These are phyloP conservation scores for Parascotia fuliginaria DNA, from an alignment of 2,888 invertebrate species.

Conservation along the genomic window DNA sequence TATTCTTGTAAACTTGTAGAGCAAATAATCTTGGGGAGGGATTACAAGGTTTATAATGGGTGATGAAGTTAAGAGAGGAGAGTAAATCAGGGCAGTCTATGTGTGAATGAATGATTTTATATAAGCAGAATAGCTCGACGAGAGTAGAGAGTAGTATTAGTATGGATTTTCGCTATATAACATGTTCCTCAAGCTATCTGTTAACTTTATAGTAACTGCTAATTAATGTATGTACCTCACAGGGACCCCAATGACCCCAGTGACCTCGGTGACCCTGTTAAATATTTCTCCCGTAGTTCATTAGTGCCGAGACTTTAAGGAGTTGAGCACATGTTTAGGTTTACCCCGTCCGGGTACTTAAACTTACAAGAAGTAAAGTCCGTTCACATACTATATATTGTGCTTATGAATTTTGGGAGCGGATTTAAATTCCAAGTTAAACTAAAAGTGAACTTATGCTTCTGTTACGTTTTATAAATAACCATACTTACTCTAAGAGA, in stretches of 20 bases:
- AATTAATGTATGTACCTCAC: background rate
- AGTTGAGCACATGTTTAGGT: conserved; percentile 7
- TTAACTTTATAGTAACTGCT: background rate
- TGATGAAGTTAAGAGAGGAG: no score
- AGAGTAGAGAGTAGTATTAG: no score
- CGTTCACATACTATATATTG: background rate
- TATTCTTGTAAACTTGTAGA: no score
- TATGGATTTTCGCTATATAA: no score
- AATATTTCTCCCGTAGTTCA: conserved; percentile 16
- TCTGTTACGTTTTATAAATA: no score
- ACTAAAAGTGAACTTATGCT: background rate
- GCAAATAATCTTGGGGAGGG: no score
- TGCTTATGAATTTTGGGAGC: background rate
- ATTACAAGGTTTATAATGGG: no score
- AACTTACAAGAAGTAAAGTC: conserved; percentile 10
- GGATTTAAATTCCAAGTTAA: background rate
- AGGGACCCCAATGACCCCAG: conserved; percentile 7
- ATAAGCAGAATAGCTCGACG: no score
- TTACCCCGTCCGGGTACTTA: conserved; percentile 3
- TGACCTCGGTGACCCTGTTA: conserved; percentile 9
- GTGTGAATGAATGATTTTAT: no score
- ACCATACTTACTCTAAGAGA: no score
- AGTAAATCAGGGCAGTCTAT: no score
- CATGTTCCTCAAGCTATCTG: no score
- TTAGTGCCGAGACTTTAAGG: conserved; percentile 2